Evolutionary conservation across 2,113 vertebrate species (phyloP), one percentile per base, ranked within the genome.

Genomic region (Rana temporaria): DNA sequence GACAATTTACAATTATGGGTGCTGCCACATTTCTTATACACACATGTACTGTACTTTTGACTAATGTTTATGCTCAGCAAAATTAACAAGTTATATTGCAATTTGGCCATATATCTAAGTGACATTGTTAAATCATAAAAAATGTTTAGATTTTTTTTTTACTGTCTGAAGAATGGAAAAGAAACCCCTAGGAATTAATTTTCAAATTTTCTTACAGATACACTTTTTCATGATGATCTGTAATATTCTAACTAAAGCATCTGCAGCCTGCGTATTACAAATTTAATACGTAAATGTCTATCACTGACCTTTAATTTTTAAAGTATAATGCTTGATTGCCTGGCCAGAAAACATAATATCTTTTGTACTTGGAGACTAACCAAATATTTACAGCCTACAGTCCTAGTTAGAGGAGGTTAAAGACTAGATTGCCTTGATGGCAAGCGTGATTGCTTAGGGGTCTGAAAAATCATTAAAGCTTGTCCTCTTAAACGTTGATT

Each of bases 401-500:
- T 92, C 91, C 95, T 96, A 95, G 93, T 98, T 96, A 97, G 93
- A 92, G 90, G 91, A 92, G 91, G 94, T 95, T 96, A 97, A 98
- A 96, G 95, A 96, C 93, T 91, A 92, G 88, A 90, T 93, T 93
- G 93, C 93, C 92, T 92, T 93, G 92, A 92, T 94, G 92, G 85
- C 86, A 91, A 87, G 89, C 90, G 18, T 88, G 85, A 92, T 93
- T 91, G 93, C 95, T 93, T 94, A 95, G 94, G 93, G 95, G 94
- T 95, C 95, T 94, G 94, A 95, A 92, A 94, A 96, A 96, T 93
- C 93, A 93, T 94, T 94, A 94, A 96, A 96, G 93, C 95, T 94
- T 96, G 96, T 97, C 95, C 93, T 95, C 95, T 95, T 95, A 94
- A 96, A 95, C 92, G 93, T 94, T 96, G 96, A 97, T 96, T 96